Evolutionary conservation across 1,140 invertebrate genomes (phyloP), one percentile per base, ranked within the genome.

Genomic region (Drosophila orosa): DNA sequence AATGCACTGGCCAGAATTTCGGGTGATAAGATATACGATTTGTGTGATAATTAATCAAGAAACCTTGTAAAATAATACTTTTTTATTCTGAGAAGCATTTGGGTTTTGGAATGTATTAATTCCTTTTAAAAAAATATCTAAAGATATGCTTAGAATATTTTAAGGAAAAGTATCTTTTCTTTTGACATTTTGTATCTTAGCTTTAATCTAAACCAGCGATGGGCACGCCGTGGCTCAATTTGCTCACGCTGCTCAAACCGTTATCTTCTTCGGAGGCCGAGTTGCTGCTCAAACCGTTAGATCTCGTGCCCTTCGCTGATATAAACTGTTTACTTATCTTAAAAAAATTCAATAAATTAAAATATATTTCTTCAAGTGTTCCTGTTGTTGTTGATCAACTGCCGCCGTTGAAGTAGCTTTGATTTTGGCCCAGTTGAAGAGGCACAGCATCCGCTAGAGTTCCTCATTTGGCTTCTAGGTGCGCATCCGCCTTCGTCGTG

Each of bases 401-500:
- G 56, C 27, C 33, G 61, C 55, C 63, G 40, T 42, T 57, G 58
- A 47, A 60, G 48, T 60, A 40, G 76, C 73, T 80, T 76, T 59
- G 63, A 77, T 78, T 66, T 78, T 84, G 77, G 81, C 81, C 80
- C 80, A 84, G 81, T 85, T 83, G 77, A 66, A 67, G 69, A 77
- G 80, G 66, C 84, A 52, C 79, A 86, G 83, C 83, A 86, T 86
- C 83, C 83, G 83, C 76, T 76, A 80, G 47, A 79, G 69, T 65
- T 84, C 80, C 80, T 84, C 80, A 84, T 84, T 84, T 84, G 80
- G 72, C 67, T 87, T 82, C 75, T 86, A 79, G 79, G 67, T 86
- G 83, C 84, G 84, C 83, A 86, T 86, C 84, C 83, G 83, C 83
- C 83, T 86, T 73, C 79, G 62, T 29, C 44, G 44, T 3, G 2